Evolutionary conservation across 2,113 vertebrate species (phyloP).

Genomic region (Prionailurus viverrinus): DNA sequence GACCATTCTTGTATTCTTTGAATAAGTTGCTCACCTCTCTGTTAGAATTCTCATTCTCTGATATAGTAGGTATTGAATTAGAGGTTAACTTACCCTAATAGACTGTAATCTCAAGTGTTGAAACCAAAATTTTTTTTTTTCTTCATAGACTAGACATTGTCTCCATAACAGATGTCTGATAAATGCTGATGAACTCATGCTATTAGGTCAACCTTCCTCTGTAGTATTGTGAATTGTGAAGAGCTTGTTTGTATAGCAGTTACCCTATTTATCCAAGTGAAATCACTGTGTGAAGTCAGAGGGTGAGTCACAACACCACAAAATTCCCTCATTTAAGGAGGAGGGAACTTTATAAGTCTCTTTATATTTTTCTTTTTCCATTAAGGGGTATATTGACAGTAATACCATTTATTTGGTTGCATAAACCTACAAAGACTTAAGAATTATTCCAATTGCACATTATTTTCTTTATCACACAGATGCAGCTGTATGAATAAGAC

Average conservation of each 20-base stretch:
- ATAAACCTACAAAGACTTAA: conserved; percentile 28
- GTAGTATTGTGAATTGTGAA: neutral
- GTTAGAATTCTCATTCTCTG: neutral
- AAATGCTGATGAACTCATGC: conserved; percentile 8
- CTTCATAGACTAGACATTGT: neutral
- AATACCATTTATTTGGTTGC: neutral
- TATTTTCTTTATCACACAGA: conserved; percentile 55
- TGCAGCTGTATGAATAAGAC: conserved; percentile 20
- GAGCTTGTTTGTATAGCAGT: neutral
- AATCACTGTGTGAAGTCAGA: neutral
- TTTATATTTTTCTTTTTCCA: conserved; percentile 20
- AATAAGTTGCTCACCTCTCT: neutral
- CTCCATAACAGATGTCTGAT: neutral
- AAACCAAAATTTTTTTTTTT: neutral
- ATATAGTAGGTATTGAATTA: neutral
- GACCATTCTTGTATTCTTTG: neutral
- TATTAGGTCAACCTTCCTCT: neutral
- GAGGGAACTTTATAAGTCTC: neutral
- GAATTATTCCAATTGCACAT: neutral
- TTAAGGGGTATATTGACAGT: neutral
- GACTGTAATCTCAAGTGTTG: neutral
- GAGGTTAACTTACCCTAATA: neutral
- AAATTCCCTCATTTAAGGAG: neutral
- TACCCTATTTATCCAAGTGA: conserved; percentile 8
- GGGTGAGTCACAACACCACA: neutral